Evolutionary conservation across 2,797 vertebrate genomes (phyloP), one percentile per base, ranked within the genome.

Genomic region (Hyperoplus immaculatus): DNA sequence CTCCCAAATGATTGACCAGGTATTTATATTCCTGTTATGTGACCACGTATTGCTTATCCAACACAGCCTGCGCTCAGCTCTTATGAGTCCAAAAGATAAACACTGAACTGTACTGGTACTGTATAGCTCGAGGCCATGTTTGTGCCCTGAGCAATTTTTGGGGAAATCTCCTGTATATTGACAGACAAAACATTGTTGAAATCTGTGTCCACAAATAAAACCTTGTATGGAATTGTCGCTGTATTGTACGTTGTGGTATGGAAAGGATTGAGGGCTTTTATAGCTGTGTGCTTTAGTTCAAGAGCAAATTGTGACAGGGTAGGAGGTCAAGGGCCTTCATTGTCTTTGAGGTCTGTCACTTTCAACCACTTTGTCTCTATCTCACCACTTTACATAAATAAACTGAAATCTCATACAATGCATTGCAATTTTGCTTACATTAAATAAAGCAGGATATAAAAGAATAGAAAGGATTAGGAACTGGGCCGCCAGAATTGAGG

Each of bases 121-220:
- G 71, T 82, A 69, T 45, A 66, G 70, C 59, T 69, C 74, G 42
- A 61, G 50, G 56, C 59, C 43, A 39, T 49, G 36, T 77, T 67
- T 69, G 59, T 58, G 16, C 72, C 67, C 56, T 65, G 21, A 75
- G 8, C 63, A 29, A 29, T 29, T 29, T 29, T 29, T 29, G 29
- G 29, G 29, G 29, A 29, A 29, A 29, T 29, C 29, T 29, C 29
- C 29, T 29, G 29, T 29, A 29, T 29, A 29, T 29, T 29, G 29
- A 29, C 29, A 29, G 15, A 72, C 41, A 67, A 54, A 39, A 59
- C 54, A 36, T 63, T 59, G 49, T 72, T 85, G 29, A 72, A 69
- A 75, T 77, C 16, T 74, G 61, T 87, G 36, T 68, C 72, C 74
- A 72, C 13, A 2, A 92, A 88, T 91, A 91, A 92, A 91, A 74